These are phyloP conservation scores for Dasysyrphus tricinctus DNA, from an alignment of 2,888 invertebrate genomes.

Conservation along the genomic window DNA sequence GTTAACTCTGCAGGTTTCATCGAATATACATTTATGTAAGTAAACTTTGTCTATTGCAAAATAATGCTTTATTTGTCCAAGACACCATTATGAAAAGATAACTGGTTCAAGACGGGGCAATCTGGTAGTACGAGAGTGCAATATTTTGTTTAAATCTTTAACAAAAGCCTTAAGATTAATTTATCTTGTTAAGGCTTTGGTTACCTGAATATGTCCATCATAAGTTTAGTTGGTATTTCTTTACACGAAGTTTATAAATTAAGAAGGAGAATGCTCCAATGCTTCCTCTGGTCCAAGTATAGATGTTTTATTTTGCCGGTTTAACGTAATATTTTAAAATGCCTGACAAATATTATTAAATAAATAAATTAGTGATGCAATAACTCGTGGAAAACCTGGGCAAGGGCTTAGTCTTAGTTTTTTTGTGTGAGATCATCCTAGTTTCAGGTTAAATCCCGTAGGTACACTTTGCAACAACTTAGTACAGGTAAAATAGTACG, in stretches of 20 bases:
- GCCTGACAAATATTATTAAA: not conserved
- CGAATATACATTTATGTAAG: constrained; percentile 13
- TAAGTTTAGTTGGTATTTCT: not conserved
- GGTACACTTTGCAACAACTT: no score
- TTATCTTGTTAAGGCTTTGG: not conserved
- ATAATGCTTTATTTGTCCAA: constrained; percentile 46
- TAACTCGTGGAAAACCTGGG: no score
- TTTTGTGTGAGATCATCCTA: no score
- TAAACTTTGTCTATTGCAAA: constrained; percentile 34
- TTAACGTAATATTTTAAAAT: not conserved
- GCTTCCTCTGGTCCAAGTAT: not conserved
- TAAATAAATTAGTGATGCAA: no score
- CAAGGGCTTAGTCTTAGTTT: no score
- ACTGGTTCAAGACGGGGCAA: constrained; percentile 15
- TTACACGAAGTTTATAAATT: no score
- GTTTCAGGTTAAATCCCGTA: no score
- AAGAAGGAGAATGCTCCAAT: not conserved
- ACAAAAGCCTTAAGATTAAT: not conserved
- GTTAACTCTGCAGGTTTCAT: constrained; percentile 37
- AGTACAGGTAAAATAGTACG: no score
- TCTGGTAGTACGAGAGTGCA: not conserved
- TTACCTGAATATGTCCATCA: constrained; percentile 8
- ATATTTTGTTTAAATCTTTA: not conserved
- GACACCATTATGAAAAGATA: constrained; percentile 21
- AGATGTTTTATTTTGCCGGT: not conserved